Evolutionary conservation across 2,888 invertebrate genomes (phyloP).

Genomic region (Lymantria dispar): DNA sequence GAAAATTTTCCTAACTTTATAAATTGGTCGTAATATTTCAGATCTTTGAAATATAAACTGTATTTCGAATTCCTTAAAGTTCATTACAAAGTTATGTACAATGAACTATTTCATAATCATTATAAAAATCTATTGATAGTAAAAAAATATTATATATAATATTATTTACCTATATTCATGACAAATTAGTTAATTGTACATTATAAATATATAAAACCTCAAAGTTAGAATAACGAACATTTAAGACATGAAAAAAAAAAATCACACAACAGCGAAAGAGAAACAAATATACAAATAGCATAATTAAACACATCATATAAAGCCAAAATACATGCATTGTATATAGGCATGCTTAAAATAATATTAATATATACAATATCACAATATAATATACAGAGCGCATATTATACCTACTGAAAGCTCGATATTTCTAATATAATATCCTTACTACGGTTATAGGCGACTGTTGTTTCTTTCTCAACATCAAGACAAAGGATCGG

Average conservation of each 20-base stretch:
- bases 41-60: conserved; percentile 23
- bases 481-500: conserved; percentile 42
- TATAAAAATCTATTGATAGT: not conserved
- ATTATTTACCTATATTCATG: too few species aligned
- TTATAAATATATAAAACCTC: conserved; percentile 5
- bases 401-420: conserved; percentile 22
- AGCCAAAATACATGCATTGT: conserved; percentile 11
- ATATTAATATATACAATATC: conserved; percentile 2
- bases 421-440: conserved; percentile 21
- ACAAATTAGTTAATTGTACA: conserved; percentile 27
- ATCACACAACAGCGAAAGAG: conserved; percentile 5
- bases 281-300: not conserved
- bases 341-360: conserved; percentile 7
- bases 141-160: not conserved
- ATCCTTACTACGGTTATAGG: conserved; percentile 22
- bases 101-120: conserved; percentile 20
- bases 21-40: conserved; percentile 28
- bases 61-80: conserved; percentile 15
- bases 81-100: conserved; percentile 26
- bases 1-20: conserved; percentile 26
- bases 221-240: conserved; percentile 11
- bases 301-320: conserved; percentile 11
- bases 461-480: conserved; percentile 14
- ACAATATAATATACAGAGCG: conserved; percentile 10
- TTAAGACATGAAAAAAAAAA: conserved; percentile 1